Evolutionary conservation across 2,797 vertebrate species (phyloP), one percentile per base, ranked within the genome.

Genomic region (Pelodytes ibericus): DNA sequence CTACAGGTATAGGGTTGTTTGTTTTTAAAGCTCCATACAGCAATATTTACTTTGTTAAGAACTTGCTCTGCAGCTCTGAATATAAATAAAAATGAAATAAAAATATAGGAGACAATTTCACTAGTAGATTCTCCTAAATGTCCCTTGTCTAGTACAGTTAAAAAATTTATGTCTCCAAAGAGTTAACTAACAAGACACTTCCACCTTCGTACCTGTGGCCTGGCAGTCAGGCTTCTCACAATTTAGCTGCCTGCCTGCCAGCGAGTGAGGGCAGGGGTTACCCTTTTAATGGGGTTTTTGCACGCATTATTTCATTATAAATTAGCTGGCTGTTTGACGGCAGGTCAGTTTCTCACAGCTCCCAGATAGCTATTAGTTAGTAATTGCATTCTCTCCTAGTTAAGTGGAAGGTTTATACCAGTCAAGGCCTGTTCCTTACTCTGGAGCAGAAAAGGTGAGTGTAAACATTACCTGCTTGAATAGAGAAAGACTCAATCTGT

Each of bases 231-330:
- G 22, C 49, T 76, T 76, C 63, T 68, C 27, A 49, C 63, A 27
- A 63, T 77, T 77, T 51, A 79, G 25, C 18, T 68, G 25, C n/a
- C 51, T 1, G 6, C 22, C 58, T 29, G 24, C 9, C 30, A 29
- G 44, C 33, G 29, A 26, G 2, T n/a, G 20, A 53, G 26, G 16
- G 53, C 25, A 66, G 47, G 24, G 56, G 74, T n/a, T 56, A 78
- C 71, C 71, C 71, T 67, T 47, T 73, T 66, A 71, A 79, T 68
- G 72, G 53, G 65, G 71, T 10, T 80, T 71, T 80, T 77, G 77
- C 67, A 80, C 30, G 47, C 69, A 80, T 80, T 82, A 82, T 77
- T 80, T 75, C 71, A 60, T 77, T 80, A 74, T 77, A 82, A 80
- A 82, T 82, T 36, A 82, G 71, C 68, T 65, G 51, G 44, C 39